Percentiles rank a stretch among this genome's conserved stretches.
These are phyloP conservation scores for Artibeus jamaicensis DNA, from an alignment of 2,797 vertebrate species.

Conservation along the genomic window DNA sequence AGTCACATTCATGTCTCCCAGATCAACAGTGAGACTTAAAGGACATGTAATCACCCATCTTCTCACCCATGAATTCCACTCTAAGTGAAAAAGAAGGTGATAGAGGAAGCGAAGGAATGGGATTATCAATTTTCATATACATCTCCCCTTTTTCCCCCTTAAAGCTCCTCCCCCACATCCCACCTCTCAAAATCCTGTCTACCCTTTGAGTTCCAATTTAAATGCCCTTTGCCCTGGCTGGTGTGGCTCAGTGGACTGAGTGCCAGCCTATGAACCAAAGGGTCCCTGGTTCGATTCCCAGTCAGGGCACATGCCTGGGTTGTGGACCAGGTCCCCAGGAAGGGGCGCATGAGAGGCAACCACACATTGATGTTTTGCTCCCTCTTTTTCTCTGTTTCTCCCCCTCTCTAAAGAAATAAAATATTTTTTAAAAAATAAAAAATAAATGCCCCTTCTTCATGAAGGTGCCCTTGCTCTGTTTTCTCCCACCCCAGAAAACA, in stretches of 20 bases:
- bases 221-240: neutral
- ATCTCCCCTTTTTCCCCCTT: neutral
- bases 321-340: too few relatives aligned
- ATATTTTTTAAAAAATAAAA: too few relatives aligned
- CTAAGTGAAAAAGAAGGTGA: neutral
- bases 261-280: too few relatives aligned
- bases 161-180: neutral
- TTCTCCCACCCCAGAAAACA: neutral
- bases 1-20: neutral
- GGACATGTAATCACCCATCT: neutral
- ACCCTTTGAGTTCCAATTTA: neutral
- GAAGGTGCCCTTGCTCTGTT: neutral
- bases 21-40: neutral
- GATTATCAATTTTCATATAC: neutral
- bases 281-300: too few relatives aligned
- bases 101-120: neutral
- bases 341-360: too few relatives aligned
- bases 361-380: too few relatives aligned
- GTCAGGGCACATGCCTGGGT: too few relatives aligned
- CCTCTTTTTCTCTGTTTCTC: too few relatives aligned
- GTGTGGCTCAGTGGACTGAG: too few relatives aligned
- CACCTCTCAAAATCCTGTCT: neutral
- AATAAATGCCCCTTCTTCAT: neutral
- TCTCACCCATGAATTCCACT: neutral
- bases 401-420: too few relatives aligned